Percentiles rank a stretch among this genome's conserved stretches.
These are phyloP conservation scores for Tetragonisca angustula DNA, from an alignment of 2,888 invertebrate species.

Conservation along the genomic window DNA sequence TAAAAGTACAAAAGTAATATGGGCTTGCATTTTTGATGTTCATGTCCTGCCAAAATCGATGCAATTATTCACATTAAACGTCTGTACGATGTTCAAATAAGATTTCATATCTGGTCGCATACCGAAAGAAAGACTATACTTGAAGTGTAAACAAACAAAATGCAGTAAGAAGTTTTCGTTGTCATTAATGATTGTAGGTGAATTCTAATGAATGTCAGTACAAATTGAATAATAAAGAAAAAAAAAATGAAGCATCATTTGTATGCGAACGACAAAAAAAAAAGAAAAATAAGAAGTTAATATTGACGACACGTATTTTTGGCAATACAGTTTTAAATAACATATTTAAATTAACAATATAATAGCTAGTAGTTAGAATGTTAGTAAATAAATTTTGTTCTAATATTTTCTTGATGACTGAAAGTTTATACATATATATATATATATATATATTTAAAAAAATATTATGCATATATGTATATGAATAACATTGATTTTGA, in stretches of 20 bases:
- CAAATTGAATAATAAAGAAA: conserved; percentile 77
- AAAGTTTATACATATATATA: conserved; percentile 75
- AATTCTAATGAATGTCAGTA: conserved; percentile 83
- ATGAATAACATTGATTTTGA: conserved; percentile 68
- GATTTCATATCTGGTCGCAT: conserved; percentile 61
- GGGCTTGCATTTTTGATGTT: conserved; percentile 58
- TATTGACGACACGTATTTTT: conserved; percentile 79
- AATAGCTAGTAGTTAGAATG: conserved; percentile 66
- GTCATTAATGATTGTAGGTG: conserved; percentile 70
- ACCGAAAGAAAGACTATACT: conserved; percentile 49
- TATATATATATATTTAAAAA: conserved; percentile 46
- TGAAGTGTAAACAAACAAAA: conserved; percentile 36
- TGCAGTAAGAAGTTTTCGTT: conserved; percentile 58
- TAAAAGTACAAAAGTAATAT: conserved; percentile 62
- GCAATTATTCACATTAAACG: conserved; percentile 35
- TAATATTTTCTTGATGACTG: conserved; percentile 81
- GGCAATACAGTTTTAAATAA: conserved; percentile 78
- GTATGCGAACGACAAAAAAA: conserved; percentile 60
- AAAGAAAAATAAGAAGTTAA: conserved; percentile 43
- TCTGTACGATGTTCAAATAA: conserved; percentile 37
- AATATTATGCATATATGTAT: conserved; percentile 59
- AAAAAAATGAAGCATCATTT: conserved; percentile 66
- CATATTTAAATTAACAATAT: conserved; percentile 67
- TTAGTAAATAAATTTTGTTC: conserved; percentile 75
- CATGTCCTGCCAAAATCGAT: conserved; percentile 53